Percentiles rank a stretch among this genome's conserved stretches.
Conservation (phyloP, 2,888 invertebrate species). For the Nasonia oneida region DNA sequence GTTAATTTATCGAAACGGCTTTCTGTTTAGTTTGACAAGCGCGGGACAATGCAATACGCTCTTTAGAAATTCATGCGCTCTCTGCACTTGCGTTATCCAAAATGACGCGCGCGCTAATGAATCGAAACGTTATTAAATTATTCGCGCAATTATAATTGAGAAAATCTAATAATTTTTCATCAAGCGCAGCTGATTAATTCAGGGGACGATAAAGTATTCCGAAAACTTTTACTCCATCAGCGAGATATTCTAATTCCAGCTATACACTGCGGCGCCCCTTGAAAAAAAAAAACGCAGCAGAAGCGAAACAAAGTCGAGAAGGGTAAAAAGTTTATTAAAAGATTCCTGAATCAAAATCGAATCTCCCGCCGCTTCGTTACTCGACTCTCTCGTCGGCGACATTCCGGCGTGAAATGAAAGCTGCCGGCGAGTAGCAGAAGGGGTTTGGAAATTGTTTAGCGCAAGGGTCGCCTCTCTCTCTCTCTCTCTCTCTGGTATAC, state of each 20-base stretch:
- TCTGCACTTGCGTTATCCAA: not conserved
- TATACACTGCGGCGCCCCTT: not conserved
- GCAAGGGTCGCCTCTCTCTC: not conserved
- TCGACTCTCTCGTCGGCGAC: not conserved
- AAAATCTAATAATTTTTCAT: constrained; percentile 1
- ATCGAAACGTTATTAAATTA: not conserved
- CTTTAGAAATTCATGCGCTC: too few relatives aligned
- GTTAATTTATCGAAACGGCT: too few relatives aligned
- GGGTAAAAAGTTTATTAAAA: constrained; percentile 51
- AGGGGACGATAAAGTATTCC: not conserved
- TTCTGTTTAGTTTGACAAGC: too few relatives aligned
- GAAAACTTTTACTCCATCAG: not conserved
- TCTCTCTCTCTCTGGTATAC: not conserved
- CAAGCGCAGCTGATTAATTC: not conserved
- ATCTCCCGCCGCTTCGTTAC: constrained; percentile 39
- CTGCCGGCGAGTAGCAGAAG: not conserved
- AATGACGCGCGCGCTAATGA: not conserved
- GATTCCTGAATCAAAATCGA: constrained; percentile 52
- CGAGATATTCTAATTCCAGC: not conserved
- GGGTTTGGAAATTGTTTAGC: constrained; percentile 39
- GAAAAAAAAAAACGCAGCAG: not conserved
- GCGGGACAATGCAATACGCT: too few relatives aligned
- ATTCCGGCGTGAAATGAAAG: constrained; percentile 27
- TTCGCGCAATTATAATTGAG: too few relatives aligned
- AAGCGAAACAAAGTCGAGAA: not conserved